A percentile compares a stretch with the other conserved stretches of the same genome.
These are phyloP conservation scores for Hystrix brachyura DNA, from an alignment of 2,113 vertebrate genomes.

Conservation along the genomic window DNA sequence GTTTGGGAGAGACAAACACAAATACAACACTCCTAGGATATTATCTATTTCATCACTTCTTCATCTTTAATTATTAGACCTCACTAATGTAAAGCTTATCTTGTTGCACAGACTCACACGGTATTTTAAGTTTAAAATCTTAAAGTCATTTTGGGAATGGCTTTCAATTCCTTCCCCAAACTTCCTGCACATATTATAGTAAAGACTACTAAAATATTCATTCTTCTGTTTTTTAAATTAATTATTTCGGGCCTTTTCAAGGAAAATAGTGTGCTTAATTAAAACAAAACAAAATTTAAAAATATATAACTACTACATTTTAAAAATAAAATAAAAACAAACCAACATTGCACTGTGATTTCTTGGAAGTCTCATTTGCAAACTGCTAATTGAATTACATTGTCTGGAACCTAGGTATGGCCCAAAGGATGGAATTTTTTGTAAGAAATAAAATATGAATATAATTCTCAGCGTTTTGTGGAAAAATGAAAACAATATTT, in stretches of 20 bases:
- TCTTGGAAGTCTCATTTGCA: not conserved
- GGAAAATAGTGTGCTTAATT: not conserved
- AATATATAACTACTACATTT: not conserved
- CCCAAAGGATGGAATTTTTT: not conserved
- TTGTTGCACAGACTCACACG: not conserved
- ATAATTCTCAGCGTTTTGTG: not conserved
- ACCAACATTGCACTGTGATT: not conserved
- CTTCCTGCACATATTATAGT: not conserved
- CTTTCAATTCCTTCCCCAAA: not conserved
- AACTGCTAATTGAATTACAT: not conserved
- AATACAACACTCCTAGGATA: not conserved
- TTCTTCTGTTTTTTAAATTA: not conserved
- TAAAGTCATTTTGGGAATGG: not conserved
- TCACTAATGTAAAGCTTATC: not conserved
- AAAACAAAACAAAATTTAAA: slow-evolving; percentile 21
- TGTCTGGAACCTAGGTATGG: not conserved
- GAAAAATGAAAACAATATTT: not conserved
- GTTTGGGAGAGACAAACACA: not conserved
- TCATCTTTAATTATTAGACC: not conserved
- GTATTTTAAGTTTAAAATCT: not conserved
- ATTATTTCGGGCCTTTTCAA: not conserved
- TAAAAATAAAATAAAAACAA: not conserved
- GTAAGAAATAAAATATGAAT: not conserved
- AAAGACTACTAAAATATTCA: slow-evolving; percentile 14
- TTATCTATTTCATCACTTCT: not conserved